phyloP scores from a whole-genome alignment of 2,797 vertebrate species.

The Arnoldichthys spilopterus region DNA sequence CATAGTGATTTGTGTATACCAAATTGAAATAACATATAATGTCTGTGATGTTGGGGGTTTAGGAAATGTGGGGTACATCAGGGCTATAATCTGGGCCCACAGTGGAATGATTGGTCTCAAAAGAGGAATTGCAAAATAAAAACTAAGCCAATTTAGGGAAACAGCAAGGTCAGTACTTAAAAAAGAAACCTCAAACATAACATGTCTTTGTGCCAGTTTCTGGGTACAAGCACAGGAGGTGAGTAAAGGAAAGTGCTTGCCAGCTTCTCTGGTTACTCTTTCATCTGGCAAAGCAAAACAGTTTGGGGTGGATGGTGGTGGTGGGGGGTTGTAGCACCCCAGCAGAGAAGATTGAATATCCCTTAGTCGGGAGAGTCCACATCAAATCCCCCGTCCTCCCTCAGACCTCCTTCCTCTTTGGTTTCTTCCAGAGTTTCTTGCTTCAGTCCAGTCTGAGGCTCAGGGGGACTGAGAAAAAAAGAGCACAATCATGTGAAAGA shows the following conservation, averaged over 20 bases:
- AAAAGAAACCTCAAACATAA: conserved; percentile 44
- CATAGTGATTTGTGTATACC: not conserved
- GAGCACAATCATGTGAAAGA: conserved; percentile 14
- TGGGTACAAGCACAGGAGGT: conserved; percentile 83
- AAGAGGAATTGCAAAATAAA: conserved; percentile 54
- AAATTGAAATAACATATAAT: not conserved
- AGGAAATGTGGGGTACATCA: conserved; percentile 4
- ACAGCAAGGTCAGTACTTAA: conserved; percentile 21
- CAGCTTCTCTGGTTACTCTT: conserved; percentile 92
- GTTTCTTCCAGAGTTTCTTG: conserved; percentile 26
- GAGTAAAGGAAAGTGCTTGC: conserved; percentile 81
- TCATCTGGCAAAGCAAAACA: conserved; percentile 84
- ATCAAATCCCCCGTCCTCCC: conserved; percentile 65
- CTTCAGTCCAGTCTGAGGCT: conserved; percentile 21
- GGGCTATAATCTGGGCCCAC: not conserved
- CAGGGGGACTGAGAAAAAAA: not conserved
- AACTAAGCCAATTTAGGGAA: conserved; percentile 53
- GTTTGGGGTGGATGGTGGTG: not conserved
- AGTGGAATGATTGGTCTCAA: conserved; percentile 39
- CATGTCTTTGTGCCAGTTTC: conserved; percentile 65
- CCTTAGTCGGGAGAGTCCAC: conserved; percentile 77
- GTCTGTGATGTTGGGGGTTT: not conserved
- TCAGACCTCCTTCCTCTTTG: conserved; percentile 33
- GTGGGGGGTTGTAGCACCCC: conserved; percentile 13
- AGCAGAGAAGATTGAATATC: conserved; percentile 75